phyloP scores from a whole-genome alignment of 2,888 invertebrate species.

The Melieria picta region DNA sequence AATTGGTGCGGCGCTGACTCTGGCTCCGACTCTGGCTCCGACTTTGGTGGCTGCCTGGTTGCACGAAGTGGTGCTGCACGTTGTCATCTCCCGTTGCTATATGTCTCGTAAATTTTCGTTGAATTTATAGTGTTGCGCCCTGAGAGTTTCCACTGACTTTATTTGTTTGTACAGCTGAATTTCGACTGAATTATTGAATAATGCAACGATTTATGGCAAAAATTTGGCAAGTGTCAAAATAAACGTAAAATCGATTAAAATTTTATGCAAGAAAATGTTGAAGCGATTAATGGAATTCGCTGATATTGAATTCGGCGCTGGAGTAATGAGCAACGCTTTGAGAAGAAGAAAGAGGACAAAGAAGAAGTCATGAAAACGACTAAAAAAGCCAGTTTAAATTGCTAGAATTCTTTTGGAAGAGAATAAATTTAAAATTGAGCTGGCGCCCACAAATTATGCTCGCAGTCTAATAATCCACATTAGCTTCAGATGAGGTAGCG shows the following conservation, averaged over 20 bases:
- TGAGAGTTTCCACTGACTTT: constrained; percentile 40
- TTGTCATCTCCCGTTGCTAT: constrained; percentile 64
- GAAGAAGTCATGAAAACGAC: too few relatives aligned
- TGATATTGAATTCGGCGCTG: too few relatives aligned
- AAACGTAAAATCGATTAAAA: constrained; percentile 29
- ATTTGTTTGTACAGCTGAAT: constrained; percentile 57
- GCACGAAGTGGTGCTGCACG: constrained; percentile 56
- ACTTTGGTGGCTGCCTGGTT: constrained; percentile 37
- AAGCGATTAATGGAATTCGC: background rate
- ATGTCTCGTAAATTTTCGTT: constrained; percentile 56
- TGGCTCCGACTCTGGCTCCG: background rate
- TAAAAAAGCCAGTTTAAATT: too few relatives aligned
- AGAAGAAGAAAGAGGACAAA: too few relatives aligned
- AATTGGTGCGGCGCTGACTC: constrained; percentile 20
- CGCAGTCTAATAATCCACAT: background rate
- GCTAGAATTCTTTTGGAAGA: too few relatives aligned
- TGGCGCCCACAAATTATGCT: too few relatives aligned
- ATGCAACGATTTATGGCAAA: constrained; percentile 52
- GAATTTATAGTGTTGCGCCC: constrained; percentile 49
- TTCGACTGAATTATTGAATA: constrained; percentile 59
- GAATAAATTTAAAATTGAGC: too few relatives aligned
- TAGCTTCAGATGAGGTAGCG: too few relatives aligned
- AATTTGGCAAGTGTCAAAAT: constrained; percentile 44
- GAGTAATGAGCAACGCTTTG: too few relatives aligned
- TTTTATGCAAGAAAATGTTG: background rate